These are phyloP conservation scores for Xanthorhoe designata DNA, from an alignment of 2,888 invertebrate species.

Conservation along the genomic window DNA sequence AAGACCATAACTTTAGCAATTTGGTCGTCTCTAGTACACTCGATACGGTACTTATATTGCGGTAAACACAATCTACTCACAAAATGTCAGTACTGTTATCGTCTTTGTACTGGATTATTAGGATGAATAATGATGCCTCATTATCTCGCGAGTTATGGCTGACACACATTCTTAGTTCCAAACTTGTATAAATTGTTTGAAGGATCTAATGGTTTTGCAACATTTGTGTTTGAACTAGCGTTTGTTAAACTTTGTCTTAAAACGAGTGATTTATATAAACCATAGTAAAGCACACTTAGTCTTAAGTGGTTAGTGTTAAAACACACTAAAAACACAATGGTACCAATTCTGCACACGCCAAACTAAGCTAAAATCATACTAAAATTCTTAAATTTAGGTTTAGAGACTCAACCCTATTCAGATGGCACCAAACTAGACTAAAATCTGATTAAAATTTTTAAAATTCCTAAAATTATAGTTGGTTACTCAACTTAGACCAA, in stretches of 20 bases:
- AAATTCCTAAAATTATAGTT: too few species aligned
- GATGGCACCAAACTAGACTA: too few species aligned
- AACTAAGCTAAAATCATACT: too few species aligned
- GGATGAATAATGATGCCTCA: slow-evolving; percentile 48
- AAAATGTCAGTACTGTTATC: slow-evolving; percentile 59
- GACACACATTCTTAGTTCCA: slow-evolving; percentile 31
- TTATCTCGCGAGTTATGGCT: slow-evolving; percentile 30
- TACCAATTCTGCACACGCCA: too few species aligned
- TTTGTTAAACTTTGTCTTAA: neutral
- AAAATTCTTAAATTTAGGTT: too few species aligned
- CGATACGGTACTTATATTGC: slow-evolving; percentile 48
- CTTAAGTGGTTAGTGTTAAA: too few species aligned
- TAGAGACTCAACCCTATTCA: too few species aligned
- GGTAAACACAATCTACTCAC: slow-evolving; percentile 55
- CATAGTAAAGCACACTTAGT: too few species aligned
- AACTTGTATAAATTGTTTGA: slow-evolving; percentile 44
- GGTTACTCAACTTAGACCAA: too few species aligned
- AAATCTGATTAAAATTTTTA: too few species aligned
- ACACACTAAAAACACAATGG: too few species aligned
- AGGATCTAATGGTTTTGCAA: slow-evolving; percentile 35
- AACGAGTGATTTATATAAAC: too few species aligned
- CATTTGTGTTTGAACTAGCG: neutral
- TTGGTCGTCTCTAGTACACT: slow-evolving; percentile 10
- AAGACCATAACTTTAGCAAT: neutral
- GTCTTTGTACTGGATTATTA: slow-evolving; percentile 41